Evolutionary conservation across 2,113 vertebrate genomes (phyloP).

Genomic region (Serilophus lunatus): DNA sequence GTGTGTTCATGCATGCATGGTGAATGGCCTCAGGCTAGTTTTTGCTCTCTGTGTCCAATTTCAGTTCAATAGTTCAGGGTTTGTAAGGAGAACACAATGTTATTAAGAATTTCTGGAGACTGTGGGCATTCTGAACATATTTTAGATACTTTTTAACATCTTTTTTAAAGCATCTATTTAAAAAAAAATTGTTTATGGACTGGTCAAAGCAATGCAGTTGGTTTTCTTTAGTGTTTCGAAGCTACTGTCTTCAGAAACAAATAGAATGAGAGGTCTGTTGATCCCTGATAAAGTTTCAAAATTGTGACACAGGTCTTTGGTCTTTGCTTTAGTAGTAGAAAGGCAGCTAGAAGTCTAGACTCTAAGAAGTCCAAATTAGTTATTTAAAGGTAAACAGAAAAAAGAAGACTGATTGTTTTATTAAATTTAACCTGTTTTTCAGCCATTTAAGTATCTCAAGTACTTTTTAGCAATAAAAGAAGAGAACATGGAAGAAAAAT

Average conservation of each 20-base stretch:
- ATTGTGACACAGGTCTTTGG: not conserved
- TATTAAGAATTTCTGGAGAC: not conserved
- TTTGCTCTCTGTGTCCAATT: accelerated
- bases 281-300: not conserved
- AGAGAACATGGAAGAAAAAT: not conserved
- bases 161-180: not conserved
- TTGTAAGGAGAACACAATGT: not conserved
- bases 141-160: not conserved
- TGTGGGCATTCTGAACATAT: not conserved
- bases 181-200: not conserved
- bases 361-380: not conserved
- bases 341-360: not conserved
- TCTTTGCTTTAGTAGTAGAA: not conserved
- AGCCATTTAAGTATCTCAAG: not conserved
- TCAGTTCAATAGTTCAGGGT: not conserved
- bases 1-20: accelerated
- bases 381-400: not conserved
- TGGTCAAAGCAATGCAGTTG: not conserved
- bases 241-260: not conserved
- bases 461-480: not conserved
- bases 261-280: not conserved
- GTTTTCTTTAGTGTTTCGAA: not conserved
- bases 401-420: not conserved
- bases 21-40: not conserved
- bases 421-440: not conserved